Conservation (phyloP, 2,797 vertebrate species). For the Thamnophis elegans region DNA sequence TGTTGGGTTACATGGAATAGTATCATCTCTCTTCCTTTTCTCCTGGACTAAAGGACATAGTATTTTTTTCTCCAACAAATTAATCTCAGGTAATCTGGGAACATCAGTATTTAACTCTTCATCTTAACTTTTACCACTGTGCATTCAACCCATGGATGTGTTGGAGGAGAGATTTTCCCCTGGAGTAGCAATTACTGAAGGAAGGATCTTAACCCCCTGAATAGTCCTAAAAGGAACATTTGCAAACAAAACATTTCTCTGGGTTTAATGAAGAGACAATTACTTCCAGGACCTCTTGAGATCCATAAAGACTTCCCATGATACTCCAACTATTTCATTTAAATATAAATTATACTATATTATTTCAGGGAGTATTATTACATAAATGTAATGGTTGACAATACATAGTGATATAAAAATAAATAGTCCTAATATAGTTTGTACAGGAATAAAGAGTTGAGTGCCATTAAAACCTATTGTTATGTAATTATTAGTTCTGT, state of each 20-base stretch:
- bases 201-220: not conserved
- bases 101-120: not conserved
- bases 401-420: not conserved
- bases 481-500: not conserved
- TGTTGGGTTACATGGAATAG: not conserved
- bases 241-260: not conserved
- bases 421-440: not conserved
- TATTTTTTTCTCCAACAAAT: not conserved
- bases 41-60: not conserved
- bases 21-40: not conserved
- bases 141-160: not conserved
- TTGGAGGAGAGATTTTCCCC: not conserved
- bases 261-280: conserved; percentile 16
- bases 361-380: not conserved
- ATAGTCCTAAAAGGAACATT: not conserved
- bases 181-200: not conserved
- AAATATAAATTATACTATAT: not conserved
- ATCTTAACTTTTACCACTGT: not conserved
- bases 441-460: not conserved
- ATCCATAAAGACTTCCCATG: conserved; percentile 8
- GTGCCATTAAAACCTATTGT: not conserved
- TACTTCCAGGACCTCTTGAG: not conserved
- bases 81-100: not conserved
- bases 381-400: not conserved
- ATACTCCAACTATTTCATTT: not conserved